phyloP scores from a whole-genome alignment of 2,797 vertebrate genomes.

The Ciconia nigra region DNA sequence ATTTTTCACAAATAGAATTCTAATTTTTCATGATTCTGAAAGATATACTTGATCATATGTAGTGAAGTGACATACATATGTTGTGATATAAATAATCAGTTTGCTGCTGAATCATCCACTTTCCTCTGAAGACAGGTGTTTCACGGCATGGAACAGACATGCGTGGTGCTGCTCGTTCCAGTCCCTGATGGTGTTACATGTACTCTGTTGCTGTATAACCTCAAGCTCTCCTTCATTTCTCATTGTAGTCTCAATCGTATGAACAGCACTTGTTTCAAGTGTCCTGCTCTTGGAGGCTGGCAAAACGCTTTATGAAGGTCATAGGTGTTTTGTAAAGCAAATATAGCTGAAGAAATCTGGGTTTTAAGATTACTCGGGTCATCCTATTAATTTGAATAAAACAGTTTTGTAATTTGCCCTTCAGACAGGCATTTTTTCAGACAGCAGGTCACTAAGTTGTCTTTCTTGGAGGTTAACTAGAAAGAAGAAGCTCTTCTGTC shows the following conservation, averaged over 20 bases:
- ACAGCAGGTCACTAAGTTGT: not conserved
- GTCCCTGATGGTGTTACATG: not conserved
- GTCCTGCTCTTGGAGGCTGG: not conserved
- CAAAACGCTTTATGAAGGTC: not conserved
- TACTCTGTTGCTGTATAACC: rapidly evolving
- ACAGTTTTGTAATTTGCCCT: not conserved
- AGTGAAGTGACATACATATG: not conserved
- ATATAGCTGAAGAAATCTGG: not conserved
- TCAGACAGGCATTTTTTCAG: not conserved
- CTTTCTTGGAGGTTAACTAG: not conserved
- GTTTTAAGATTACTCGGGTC: rapidly evolving
- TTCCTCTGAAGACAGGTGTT: not conserved
- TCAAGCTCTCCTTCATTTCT: not conserved
- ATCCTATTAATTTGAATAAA: not conserved
- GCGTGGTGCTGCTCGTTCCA: rapidly evolving
- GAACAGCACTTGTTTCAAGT: not conserved
- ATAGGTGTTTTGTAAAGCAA: not conserved
- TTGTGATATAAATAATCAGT: not conserved
- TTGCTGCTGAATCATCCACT: not conserved
- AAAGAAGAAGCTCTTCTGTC: not conserved
- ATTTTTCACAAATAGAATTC: not conserved
- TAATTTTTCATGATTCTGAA: not conserved
- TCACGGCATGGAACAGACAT: not conserved
- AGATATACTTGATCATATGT: not conserved
- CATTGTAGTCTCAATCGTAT: not conserved